Evolutionary conservation across 2,888 invertebrate genomes (phyloP), one percentile per base, ranked within the genome.

Genomic region (Mesorhabditis sp.): DNA sequence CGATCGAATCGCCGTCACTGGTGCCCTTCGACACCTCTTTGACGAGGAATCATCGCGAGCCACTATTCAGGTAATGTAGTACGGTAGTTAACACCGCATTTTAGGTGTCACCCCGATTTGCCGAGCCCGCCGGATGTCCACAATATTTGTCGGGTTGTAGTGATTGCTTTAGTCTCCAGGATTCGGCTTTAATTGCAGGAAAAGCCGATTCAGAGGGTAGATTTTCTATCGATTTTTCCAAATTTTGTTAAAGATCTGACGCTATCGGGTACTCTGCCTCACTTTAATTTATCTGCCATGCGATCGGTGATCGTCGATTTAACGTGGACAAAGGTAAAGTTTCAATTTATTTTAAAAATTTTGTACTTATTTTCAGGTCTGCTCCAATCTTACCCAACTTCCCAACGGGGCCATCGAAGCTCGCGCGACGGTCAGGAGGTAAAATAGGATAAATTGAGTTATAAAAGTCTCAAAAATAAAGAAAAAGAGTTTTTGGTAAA

Each of bases 141-240:
- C 72, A 75, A 6, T 70, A 70, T 62, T 66, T 70, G 4, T 43
- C 68, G 2, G 66, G 63, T 13, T 79, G 79, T 58, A 71, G 72
- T 15, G 70, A 70, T 6, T 79, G 79, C 62, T 72, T 71, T 62
- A 70, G 70, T 62, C 72, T 80, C 3, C 73, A 75, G 42, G 75
- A 80, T 70, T 75, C 78, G 5, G 80, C 80, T 5, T 67, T 80
- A 4, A 72, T 80, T 6, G 76, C 75, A 3, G 80, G 80, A 43
- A 78, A 76, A 70, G 74, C 77, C 45, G 77, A 78, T 50, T 66
- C 72, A 45, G 61, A 45, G 28, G 64, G 72, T 72, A 43, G 28
- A 41, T 66, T n/a, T 15, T 66, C 4, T 6, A 10, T 6, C 10
- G 45, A 45, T 15, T 50, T 41, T 70, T 41, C 67, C 28, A 28